Conservation (phyloP, 92 coral and sea anemone genomes). For the Scolanthus callimorphus region DNA sequence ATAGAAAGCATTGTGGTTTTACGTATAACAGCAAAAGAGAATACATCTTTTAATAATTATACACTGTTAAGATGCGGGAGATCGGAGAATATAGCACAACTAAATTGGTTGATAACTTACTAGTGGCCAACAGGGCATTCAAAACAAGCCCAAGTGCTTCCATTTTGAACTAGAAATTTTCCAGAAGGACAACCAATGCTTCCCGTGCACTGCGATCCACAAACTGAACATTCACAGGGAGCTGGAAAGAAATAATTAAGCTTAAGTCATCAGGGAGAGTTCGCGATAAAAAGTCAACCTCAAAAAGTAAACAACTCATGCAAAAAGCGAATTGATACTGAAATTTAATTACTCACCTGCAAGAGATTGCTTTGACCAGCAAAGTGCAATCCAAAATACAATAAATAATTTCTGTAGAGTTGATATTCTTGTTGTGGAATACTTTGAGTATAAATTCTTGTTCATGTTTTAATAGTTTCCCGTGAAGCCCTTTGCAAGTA, state of each 20-base stretch:
- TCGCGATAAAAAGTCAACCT: conserved; percentile 1
- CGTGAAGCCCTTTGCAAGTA: no score
- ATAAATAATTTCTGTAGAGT: conserved; percentile 6
- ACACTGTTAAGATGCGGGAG: no score
- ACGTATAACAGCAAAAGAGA: no score
- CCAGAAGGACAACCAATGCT: conserved; percentile 80
- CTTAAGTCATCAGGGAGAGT: neutral
- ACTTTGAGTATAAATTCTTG: conserved; percentile 1
- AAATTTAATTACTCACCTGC: conserved; percentile 10
- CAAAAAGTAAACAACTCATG: neutral
- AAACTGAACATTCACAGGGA: conserved; percentile 87
- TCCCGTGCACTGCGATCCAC: conserved; percentile 80
- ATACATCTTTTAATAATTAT: no score
- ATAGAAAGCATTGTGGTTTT: neutral
- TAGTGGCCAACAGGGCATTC: conserved; percentile 80
- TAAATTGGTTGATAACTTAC: conserved; percentile 51
- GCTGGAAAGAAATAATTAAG: conserved; percentile 31
- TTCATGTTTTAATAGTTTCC: conserved; percentile 15
- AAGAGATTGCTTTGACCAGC: conserved; percentile 47
- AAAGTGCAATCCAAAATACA: conserved; percentile 6
- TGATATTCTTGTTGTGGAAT: neutral
- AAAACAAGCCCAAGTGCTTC: conserved; percentile 75
- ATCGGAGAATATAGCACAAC: neutral
- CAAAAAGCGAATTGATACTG: neutral
- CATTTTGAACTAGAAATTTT: conserved; percentile 61